Evolutionary conservation across 2,797 vertebrate species (phyloP).

Genomic region (Halcyon chelicuti): DNA sequence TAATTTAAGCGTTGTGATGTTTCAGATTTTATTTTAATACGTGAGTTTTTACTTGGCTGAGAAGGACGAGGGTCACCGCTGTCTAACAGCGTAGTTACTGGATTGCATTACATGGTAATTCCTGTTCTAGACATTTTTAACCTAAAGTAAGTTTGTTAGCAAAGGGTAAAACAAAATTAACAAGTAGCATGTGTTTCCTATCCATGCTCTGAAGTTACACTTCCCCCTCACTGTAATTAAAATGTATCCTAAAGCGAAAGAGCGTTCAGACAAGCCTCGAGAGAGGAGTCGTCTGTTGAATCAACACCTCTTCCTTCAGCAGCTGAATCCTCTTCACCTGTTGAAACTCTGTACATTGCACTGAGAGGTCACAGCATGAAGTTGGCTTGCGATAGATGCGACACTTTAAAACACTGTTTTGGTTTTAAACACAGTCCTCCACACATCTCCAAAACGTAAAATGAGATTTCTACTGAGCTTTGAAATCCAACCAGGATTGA

Average conservation of each 20-base stretch:
- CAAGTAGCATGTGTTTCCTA: background rate
- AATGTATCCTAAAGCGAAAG: conserved; percentile 1
- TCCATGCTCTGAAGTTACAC: background rate
- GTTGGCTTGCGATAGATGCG: background rate
- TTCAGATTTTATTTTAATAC: background rate
- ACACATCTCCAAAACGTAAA: background rate
- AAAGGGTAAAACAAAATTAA: conserved; percentile 1
- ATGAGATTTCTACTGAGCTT: background rate
- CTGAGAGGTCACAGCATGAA: background rate
- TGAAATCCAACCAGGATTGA: background rate
- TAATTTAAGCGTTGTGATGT: background rate
- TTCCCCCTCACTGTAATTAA: conserved; percentile 2
- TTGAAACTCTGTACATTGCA: background rate
- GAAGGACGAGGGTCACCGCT: background rate
- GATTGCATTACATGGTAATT: background rate
- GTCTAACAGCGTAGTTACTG: background rate
- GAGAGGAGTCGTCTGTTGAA: background rate
- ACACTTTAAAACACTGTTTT: background rate
- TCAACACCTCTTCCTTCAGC: background rate
- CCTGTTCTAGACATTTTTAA: background rate
- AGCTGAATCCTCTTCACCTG: background rate
- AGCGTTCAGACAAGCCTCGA: background rate
- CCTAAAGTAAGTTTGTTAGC: background rate
- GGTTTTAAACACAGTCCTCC: background rate
- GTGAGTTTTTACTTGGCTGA: background rate